Conservation (phyloP, 2,113 vertebrate genomes). For the Prinia subflava region DNA sequence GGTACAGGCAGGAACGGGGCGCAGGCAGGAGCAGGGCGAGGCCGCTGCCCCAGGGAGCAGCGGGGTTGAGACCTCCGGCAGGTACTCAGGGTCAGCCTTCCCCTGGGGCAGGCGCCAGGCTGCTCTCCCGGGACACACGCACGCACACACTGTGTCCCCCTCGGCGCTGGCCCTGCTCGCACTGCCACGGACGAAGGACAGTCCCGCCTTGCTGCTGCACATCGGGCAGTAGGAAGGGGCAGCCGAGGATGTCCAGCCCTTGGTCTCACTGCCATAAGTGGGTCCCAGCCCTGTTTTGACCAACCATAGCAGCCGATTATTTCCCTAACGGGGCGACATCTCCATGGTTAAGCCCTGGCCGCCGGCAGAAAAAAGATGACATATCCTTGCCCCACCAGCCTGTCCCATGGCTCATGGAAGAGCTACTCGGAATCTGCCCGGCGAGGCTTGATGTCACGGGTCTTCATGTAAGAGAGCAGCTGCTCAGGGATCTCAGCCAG, state of each 20-base stretch:
- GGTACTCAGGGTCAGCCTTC: not conserved
- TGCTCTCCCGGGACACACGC: not conserved
- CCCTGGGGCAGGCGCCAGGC: not conserved
- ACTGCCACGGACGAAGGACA: not conserved
- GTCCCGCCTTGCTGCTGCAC: not conserved
- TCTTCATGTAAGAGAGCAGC: slow-evolving; percentile 95
- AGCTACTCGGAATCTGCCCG: slow-evolving; percentile 63
- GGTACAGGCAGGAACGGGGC: not conserved
- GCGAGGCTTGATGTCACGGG: slow-evolving; percentile 85
- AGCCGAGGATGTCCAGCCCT: not conserved
- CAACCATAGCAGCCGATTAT: not conserved
- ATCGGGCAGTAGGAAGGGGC: not conserved
- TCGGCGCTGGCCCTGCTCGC: not conserved
- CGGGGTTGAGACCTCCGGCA: not conserved
- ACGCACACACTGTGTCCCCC: not conserved
- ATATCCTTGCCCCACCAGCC: accelerated
- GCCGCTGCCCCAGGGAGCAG: not conserved
- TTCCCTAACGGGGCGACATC: not conserved
- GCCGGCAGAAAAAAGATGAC: not conserved
- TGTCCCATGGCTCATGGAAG: not conserved
- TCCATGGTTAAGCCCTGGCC: not conserved
- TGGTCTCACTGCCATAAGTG: not conserved
- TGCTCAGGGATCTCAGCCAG: slow-evolving; percentile 95
- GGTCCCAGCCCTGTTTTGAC: not conserved
- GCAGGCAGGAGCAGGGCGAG: not conserved